Evolutionary conservation across 2,888 invertebrate species (phyloP), one percentile per base, ranked within the genome.

Genomic region (Drosophila mayaguana): DNA sequence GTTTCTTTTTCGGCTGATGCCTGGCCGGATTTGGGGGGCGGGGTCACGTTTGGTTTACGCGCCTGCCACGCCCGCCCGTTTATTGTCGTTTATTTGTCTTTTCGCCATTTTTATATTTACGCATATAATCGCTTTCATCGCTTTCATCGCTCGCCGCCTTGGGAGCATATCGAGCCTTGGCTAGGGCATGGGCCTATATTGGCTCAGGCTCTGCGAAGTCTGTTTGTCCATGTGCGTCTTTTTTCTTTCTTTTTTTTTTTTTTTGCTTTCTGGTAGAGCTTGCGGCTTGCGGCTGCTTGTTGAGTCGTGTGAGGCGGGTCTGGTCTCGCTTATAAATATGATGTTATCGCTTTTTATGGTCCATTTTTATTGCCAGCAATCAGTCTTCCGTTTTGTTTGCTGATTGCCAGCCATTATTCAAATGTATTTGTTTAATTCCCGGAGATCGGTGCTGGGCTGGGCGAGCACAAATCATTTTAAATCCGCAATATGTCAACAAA

Each of bases 321-420:
- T 53, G 48, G 28, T 16, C 67, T 16, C 69, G 78, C 77, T 87
- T 90, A 88, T 88, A 90, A 91, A 91, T 91, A 89, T 90, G 90
- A 87, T 91, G 89, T 89, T 91, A 90, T 91, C 90, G 82, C 84
- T 81, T 91, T 90, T 90, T 90, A 90, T 91, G 89, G 88, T 83
- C 81, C 88, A 79, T 77, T 89, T 91, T 90, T 91, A 90, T 90
- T 88, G 85, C 83, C 63, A 70, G 89, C 91, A 91, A 91, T 90
- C 90, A 90, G 86, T 90, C 82, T 78, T 89, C 71, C 77, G 84
- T 85, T 85, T 79, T 84, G 82, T 80, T 83, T 83, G 90, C 88
- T 89, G 90, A 87, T 87, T 87, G 90, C 83, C 57, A 61, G 78
- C 80, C 86, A 88, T 87, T 87, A 87, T 87, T 87, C 90, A 87